Percentiles rank a stretch among this genome's conserved stretches.
phyloP scores from a whole-genome alignment of 2,888 invertebrate genomes.

The Amiota communis region DNA sequence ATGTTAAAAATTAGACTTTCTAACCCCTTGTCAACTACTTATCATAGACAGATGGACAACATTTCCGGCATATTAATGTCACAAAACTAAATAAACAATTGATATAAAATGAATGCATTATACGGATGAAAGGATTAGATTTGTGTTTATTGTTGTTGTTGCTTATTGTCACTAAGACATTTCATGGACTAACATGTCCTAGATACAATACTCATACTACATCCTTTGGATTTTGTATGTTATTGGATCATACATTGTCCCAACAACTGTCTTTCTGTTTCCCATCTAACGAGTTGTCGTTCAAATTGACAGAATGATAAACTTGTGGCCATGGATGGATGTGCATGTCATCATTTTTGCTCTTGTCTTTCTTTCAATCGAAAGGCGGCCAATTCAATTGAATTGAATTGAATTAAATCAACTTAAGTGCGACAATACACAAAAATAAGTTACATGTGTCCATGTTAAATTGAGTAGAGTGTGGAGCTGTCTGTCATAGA shows the following conservation, averaged over 20 bases:
- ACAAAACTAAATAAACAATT: not conserved
- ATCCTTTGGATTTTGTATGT: not conserved
- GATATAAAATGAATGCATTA: slow-evolving; percentile 29
- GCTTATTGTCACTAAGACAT: not conserved
- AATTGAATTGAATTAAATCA: slow-evolving; percentile 66
- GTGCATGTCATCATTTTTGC: slow-evolving; percentile 68
- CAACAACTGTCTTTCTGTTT: no score
- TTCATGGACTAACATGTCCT: not conserved
- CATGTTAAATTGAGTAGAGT: slow-evolving; percentile 30
- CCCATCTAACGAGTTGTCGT: slow-evolving; percentile 23
- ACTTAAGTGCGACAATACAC: slow-evolving; percentile 61
- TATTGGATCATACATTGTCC: no score
- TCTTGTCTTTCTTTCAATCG: not conserved
- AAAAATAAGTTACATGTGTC: not conserved
- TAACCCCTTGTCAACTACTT: no score
- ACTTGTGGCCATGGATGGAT: slow-evolving; percentile 69
- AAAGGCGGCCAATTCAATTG: slow-evolving; percentile 52
- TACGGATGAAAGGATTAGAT: slow-evolving; percentile 14
- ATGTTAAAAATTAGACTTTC: no score
- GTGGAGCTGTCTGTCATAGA: slow-evolving; percentile 29
- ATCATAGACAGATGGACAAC: no score
- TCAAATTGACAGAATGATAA: slow-evolving; percentile 65
- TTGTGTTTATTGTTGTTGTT: not conserved
- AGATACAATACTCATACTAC: slow-evolving; percentile 11
- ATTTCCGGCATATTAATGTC: no score